Evolutionary conservation across 2,113 vertebrate genomes (phyloP).

Genomic region (Phainopepla nitens): DNA sequence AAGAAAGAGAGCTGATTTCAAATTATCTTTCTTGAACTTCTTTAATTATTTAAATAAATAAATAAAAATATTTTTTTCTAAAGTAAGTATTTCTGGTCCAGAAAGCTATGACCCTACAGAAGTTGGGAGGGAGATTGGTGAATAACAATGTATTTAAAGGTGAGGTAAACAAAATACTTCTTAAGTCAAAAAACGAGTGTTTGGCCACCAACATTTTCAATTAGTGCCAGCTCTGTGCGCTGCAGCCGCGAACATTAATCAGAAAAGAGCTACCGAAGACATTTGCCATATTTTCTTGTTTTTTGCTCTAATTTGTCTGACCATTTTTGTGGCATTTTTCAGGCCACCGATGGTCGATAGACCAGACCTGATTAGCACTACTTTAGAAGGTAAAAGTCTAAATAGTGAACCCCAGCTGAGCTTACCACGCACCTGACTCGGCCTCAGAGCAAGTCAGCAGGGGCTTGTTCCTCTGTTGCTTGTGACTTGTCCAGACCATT

Average conservation of each 20-base stretch:
- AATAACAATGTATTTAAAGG: neutral
- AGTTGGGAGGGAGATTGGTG: neutral
- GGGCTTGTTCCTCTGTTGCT: neutral
- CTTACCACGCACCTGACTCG: neutral
- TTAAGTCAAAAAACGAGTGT: neutral
- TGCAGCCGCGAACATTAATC: accelerated
- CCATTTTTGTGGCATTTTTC: neutral
- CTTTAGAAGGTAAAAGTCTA: neutral
- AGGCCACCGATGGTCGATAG: neutral
- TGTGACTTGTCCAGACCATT: neutral
- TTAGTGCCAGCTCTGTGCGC: neutral
- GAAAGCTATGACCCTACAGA: neutral
- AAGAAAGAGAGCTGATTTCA: neutral
- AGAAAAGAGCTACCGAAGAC: neutral
- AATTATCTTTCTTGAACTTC: neutral
- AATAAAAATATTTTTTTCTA: neutral
- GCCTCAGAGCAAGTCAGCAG: neutral
- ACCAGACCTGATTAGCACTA: neutral
- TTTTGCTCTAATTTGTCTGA: neutral
- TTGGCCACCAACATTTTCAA: neutral
- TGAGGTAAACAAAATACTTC: neutral
- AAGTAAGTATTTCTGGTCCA: neutral
- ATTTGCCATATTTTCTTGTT: neutral
- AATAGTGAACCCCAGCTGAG: neutral
- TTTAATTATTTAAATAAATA: neutral